Conservation (phyloP, 2,113 vertebrate genomes). For the Cathartes aura region DNA sequence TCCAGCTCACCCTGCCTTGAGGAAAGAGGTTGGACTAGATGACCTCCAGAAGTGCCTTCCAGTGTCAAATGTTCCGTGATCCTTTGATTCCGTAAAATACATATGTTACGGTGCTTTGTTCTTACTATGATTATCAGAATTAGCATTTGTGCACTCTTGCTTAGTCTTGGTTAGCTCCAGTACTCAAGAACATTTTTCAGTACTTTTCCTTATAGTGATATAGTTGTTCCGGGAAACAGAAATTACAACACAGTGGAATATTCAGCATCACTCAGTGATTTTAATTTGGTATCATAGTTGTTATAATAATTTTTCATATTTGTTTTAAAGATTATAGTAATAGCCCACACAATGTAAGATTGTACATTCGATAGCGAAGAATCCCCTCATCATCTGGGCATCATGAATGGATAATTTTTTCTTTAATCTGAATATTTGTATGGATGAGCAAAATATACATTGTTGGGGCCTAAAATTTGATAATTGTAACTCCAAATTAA, state of each 20-base stretch:
- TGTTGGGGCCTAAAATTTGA: neutral
- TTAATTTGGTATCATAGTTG: neutral
- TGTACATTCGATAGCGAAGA: neutral
- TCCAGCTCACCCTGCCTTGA: neutral
- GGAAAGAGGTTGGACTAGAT: neutral
- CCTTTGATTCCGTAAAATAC: neutral
- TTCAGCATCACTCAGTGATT: neutral
- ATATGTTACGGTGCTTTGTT: neutral
- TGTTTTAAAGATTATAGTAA: neutral
- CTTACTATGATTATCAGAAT: neutral
- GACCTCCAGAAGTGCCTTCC: neutral
- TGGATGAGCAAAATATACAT: neutral
- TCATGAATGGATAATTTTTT: neutral
- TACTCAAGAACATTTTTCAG: neutral
- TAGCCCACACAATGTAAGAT: neutral
- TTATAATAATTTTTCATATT: neutral
- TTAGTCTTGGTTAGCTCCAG: neutral
- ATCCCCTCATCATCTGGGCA: neutral
- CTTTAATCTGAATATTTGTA: neutral
- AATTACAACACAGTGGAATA: neutral
- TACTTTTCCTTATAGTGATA: neutral
- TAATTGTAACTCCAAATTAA: neutral
- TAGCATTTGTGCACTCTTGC: neutral
- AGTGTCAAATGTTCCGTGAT: neutral
- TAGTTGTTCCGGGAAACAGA: neutral